Conservation (phyloP, 35 echinoderm and acorn worm species). For the Ophioderma brevispina region DNA sequence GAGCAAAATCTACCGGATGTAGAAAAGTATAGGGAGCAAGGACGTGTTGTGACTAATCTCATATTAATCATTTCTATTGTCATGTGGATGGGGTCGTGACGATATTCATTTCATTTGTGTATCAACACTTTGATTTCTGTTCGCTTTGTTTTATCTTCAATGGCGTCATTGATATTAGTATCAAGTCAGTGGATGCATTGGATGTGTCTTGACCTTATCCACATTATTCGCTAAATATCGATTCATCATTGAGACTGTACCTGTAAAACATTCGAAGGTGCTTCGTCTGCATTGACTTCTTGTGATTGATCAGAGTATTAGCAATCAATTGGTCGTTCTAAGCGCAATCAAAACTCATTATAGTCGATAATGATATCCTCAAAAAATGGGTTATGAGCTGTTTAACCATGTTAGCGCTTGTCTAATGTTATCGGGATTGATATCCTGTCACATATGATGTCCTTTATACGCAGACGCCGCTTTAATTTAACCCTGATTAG, state of each 20-base stretch:
- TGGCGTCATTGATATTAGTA: too few species aligned
- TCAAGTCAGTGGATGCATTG: too few species aligned
- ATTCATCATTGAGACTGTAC: background rate
- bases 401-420: background rate
- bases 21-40: too few species aligned
- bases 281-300: background rate
- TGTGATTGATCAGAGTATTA: too few species aligned
- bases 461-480: conserved; percentile 60
- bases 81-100: background rate
- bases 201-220: too few species aligned
- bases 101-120: background rate
- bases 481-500: conserved; percentile 68
- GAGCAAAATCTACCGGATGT: too few species aligned
- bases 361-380: background rate
- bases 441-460: conserved; percentile 53
- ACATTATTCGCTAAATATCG: background rate
- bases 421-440: conserved; percentile 1
- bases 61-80: too few species aligned
- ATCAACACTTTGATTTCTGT: too few species aligned
- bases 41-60: too few species aligned
- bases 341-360: background rate
- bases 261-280: too few species aligned
- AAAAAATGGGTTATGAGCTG: background rate
- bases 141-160: too few species aligned
- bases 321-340: background rate